phyloP scores from a whole-genome alignment of 2,797 vertebrate genomes.

The Synanceia verrucosa region DNA sequence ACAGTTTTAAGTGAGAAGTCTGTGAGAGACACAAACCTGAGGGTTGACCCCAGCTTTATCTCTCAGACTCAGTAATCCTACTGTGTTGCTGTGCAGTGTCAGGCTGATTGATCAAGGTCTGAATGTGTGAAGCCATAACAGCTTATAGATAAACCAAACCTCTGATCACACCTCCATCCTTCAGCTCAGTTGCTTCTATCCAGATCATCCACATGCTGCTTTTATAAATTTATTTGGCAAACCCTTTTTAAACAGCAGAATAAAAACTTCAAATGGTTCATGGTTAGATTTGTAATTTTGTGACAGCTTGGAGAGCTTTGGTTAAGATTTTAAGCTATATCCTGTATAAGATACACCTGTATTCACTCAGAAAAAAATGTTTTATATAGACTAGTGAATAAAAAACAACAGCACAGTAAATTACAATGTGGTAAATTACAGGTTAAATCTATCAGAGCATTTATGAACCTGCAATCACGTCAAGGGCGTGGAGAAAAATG shows the following conservation, averaged over 20 bases:
- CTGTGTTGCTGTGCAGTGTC: neutral
- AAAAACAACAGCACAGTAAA: too few relatives aligned
- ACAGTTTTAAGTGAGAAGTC: neutral
- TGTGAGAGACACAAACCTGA: neutral
- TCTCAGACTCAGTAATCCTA: neutral
- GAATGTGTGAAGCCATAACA: neutral
- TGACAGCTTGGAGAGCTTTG: neutral
- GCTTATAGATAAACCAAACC: neutral
- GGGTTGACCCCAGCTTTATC: neutral
- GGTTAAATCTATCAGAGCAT: too few relatives aligned
- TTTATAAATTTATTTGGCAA: neutral
- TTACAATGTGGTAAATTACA: too few relatives aligned
- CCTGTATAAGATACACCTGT: neutral
- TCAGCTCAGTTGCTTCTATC: neutral
- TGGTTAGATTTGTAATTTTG: neutral
- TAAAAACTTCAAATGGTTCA: neutral
- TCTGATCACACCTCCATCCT: neutral
- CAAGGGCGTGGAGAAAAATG: neutral
- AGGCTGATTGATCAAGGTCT: neutral
- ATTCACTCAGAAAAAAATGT: neutral
- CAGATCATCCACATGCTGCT: neutral
- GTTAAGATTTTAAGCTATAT: neutral
- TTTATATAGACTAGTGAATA: too few relatives aligned
- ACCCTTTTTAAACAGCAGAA: too few relatives aligned
- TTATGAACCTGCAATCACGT: neutral